phyloP scores from a whole-genome alignment of 2,888 invertebrate species.

The Plebejus anna region DNA sequence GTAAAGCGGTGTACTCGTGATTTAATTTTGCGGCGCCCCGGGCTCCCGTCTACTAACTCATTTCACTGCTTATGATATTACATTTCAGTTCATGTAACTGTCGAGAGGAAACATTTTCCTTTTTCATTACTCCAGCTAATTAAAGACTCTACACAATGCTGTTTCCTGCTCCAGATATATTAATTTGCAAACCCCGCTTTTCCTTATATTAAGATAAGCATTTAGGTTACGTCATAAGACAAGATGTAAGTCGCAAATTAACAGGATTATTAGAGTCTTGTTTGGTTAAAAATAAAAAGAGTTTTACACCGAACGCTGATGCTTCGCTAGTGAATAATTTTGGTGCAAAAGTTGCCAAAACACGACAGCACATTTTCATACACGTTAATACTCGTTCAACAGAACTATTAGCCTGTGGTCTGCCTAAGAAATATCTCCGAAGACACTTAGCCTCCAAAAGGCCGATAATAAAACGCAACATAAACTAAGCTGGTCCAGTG shows the following conservation, averaged over 20 bases:
- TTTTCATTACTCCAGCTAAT: background rate
- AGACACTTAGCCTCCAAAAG: background rate
- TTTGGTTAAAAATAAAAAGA: background rate
- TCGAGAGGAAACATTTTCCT: constrained; percentile 7
- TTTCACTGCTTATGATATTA: constrained; percentile 8
- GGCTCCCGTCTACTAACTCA: background rate
- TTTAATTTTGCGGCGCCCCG: background rate
- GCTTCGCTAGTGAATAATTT: no score
- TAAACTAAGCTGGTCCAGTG: constrained; percentile 37
- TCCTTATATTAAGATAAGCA: background rate
- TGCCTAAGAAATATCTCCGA: background rate
- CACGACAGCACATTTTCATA: no score
- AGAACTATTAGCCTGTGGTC: background rate
- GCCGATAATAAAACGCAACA: background rate
- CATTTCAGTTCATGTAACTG: constrained; percentile 9
- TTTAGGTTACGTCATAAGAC: background rate
- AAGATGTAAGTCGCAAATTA: background rate
- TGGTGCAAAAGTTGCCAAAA: no score
- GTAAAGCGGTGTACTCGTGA: background rate
- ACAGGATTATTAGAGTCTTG: background rate
- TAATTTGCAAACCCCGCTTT: background rate
- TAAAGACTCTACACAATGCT: background rate
- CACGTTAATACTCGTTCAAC: background rate
- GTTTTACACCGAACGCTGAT: background rate
- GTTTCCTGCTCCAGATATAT: background rate